Conservation (phyloP, 2,888 invertebrate species). For the Harmothoe impar region DNA sequence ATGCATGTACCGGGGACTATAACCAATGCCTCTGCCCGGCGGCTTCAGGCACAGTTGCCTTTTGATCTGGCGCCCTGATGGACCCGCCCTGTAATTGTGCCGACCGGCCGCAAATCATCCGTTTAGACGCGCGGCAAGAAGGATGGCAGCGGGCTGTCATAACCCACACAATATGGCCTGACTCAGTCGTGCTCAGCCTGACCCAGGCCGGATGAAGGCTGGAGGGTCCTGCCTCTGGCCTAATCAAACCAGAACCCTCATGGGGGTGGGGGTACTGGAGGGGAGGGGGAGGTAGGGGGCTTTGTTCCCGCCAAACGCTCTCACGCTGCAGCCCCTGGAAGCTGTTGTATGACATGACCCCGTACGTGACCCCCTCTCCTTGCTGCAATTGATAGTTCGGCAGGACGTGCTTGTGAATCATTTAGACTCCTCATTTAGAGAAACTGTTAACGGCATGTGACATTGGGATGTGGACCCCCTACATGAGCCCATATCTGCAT, state of each 20-base stretch:
- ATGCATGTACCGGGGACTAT: too few relatives aligned
- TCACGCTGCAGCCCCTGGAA: background rate
- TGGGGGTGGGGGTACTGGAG: background rate
- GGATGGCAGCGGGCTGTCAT: constrained; percentile 56
- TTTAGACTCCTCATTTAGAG: constrained; percentile 27
- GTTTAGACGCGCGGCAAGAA: constrained; percentile 14
- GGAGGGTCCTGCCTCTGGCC: background rate
- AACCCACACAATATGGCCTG: constrained; percentile 60
- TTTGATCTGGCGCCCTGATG: constrained; percentile 45
- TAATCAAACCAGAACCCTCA: constrained; percentile 43
- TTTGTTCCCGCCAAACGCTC: constrained; percentile 38
- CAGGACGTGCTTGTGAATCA: constrained; percentile 46
- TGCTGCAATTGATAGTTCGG: constrained; percentile 31
- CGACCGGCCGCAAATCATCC: constrained; percentile 49
- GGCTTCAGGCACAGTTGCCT: background rate
- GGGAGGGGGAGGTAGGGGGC: background rate
- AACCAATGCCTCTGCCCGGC: background rate
- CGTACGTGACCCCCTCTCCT: constrained; percentile 38
- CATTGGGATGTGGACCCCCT: background rate
- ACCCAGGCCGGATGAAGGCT: background rate
- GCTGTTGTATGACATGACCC: constrained; percentile 46
- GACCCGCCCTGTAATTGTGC: constrained; percentile 46
- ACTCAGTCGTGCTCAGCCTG: constrained; percentile 10
- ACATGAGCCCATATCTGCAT: background rate
- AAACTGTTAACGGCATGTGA: constrained; percentile 24